phyloP scores from a whole-genome alignment of 1,140 invertebrate genomes.

The Calliopsis andreniformis region DNA sequence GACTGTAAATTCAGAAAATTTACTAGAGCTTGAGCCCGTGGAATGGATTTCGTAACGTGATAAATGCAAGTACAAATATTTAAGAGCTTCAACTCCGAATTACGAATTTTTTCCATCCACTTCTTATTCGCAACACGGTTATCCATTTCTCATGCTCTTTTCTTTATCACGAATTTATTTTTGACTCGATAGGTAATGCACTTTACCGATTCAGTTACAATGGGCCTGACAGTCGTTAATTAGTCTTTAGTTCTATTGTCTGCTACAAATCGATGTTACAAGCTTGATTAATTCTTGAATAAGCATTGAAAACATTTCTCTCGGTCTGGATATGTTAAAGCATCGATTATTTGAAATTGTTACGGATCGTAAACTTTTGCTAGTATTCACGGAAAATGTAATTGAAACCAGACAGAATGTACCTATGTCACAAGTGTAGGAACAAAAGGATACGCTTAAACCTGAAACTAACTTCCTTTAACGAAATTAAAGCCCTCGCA shows the following conservation, averaged over 20 bases:
- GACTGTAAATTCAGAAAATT: slow-evolving; percentile 7
- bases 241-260: neutral
- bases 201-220: neutral
- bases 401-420: neutral
- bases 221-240: neutral
- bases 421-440: neutral
- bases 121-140: no score
- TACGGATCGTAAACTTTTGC: neutral
- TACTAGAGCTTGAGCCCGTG: neutral
- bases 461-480: slow-evolving; percentile 14
- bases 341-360: neutral
- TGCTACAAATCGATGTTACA: neutral
- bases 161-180: no score
- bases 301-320: neutral
- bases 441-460: slow-evolving; percentile 11
- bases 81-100: neutral
- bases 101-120: neutral
- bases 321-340: no score
- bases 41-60: neutral
- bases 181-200: no score
- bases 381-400: neutral
- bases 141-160: neutral
- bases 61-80: slow-evolving; percentile 10
- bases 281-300: neutral
- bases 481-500: neutral